phyloP scores from a whole-genome alignment of 1,140 invertebrate species.

The Bombus polaris region DNA sequence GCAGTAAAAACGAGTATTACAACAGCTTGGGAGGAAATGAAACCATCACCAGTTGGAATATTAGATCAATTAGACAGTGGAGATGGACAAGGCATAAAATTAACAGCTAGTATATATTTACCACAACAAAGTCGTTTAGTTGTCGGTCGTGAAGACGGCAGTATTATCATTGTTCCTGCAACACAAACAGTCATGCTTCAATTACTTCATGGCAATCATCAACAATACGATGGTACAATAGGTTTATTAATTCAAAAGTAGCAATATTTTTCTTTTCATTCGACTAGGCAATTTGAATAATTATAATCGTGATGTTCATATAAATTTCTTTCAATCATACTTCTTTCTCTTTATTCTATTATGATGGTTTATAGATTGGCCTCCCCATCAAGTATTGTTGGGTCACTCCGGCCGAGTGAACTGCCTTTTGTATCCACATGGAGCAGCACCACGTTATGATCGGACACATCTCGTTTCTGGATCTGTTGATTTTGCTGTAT shows the following conservation, averaged over 20 bases:
- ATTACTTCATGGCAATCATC: constrained; percentile 94
- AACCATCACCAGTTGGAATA: constrained; percentile 93
- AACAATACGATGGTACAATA: constrained; percentile 90
- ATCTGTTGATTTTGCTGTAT: constrained; percentile 98
- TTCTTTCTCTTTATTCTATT: constrained; percentile 24
- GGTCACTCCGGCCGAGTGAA: constrained; percentile 98
- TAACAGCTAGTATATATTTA: constrained; percentile 96
- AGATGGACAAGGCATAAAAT: constrained; percentile 87
- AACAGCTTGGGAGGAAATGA: constrained; percentile 93
- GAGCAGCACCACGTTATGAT: constrained; percentile 96
- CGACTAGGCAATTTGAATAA: not conserved
- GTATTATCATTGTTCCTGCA: constrained; percentile 98
- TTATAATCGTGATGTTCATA: not conserved
- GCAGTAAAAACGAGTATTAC: constrained; percentile 90
- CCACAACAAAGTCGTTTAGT: constrained; percentile 96
- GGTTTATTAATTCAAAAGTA: constrained; percentile 18
- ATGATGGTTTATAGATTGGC: constrained; percentile 88
- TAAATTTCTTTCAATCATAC: constrained; percentile 3
- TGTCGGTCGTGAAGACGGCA: constrained; percentile 97
- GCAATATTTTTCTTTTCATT: not conserved
- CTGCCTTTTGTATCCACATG: constrained; percentile 97
- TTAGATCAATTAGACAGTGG: constrained; percentile 92
- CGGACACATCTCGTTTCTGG: constrained; percentile 96
- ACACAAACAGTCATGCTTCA: constrained; percentile 98
- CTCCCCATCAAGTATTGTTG: constrained; percentile 92